phyloP scores from a whole-genome alignment of 2,113 vertebrate genomes.

The Herpetotheres cachinnans region DNA sequence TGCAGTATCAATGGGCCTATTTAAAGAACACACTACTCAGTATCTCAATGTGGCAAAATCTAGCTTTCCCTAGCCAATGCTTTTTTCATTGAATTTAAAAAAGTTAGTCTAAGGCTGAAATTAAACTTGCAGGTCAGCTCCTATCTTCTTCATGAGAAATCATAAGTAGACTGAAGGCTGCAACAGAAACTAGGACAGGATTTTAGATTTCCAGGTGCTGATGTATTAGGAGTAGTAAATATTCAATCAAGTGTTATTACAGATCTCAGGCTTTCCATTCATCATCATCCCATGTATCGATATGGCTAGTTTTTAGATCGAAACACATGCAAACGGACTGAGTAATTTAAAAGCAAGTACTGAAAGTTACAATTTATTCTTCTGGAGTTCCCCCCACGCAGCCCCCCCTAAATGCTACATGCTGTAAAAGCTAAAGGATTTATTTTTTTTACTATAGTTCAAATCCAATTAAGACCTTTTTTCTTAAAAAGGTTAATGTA shows the following conservation, averaged over 20 bases:
- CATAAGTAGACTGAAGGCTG: neutral
- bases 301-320: neutral
- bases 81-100: neutral
- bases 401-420: neutral
- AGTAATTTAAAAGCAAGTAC: neutral
- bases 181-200: neutral
- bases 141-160: neutral
- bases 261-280: neutral
- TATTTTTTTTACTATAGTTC: neutral
- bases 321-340: neutral
- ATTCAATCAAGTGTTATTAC: neutral
- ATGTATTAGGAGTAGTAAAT: neutral
- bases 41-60: neutral
- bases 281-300: neutral
- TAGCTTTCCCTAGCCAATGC: neutral
- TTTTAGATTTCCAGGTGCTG: neutral
- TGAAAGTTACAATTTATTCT: neutral
- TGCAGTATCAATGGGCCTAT: neutral
- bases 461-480: neutral
- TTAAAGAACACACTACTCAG: neutral
- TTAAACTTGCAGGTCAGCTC: neutral
- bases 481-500: neutral
- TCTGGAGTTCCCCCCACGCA: neutral
- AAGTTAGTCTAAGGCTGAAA: neutral
- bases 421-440: neutral